Evolutionary conservation across 2,797 vertebrate species (phyloP).

Genomic region (Rhyacichthys aspro): DNA sequence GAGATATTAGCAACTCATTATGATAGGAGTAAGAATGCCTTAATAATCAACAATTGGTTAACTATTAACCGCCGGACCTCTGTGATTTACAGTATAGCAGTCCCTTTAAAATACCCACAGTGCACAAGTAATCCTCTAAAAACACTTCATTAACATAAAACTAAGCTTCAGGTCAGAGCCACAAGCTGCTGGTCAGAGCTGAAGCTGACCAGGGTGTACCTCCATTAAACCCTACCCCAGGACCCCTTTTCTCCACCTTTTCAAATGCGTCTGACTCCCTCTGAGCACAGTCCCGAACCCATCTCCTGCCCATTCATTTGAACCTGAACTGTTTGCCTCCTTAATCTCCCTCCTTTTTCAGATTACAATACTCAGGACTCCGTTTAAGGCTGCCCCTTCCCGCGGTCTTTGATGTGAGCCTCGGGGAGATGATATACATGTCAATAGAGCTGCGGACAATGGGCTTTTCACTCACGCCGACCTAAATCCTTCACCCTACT

Average conservation of each 20-base stretch:
- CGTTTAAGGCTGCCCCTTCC: conserved; percentile 41
- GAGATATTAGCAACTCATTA: no score
- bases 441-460: conserved; percentile 78
- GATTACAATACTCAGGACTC: conserved; percentile 45
- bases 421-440: conserved; percentile 79
- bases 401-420: conserved; percentile 61
- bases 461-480: conserved; percentile 70
- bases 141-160: no score
- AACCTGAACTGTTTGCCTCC: conserved; percentile 57
- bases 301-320: conserved; percentile 56
- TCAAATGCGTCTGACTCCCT: conserved; percentile 67
- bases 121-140: no score
- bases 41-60: no score
- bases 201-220: conserved; percentile 11
- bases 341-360: conserved; percentile 69
- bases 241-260: conserved; percentile 56
- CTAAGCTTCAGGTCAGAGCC: no score
- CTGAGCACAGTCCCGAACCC: conserved; percentile 41
- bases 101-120: no score
- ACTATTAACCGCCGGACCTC: no score
- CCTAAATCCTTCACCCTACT: conserved; percentile 69
- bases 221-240: conserved; percentile 25
- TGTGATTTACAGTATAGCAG: no score
- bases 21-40: no score
- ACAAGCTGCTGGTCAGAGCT: conserved; percentile 13